A percentile compares a stretch with the other conserved stretches of the same genome.
Evolutionary conservation across 2,888 invertebrate species (phyloP).

Genomic region (Alviniconcha strummeri): DNA sequence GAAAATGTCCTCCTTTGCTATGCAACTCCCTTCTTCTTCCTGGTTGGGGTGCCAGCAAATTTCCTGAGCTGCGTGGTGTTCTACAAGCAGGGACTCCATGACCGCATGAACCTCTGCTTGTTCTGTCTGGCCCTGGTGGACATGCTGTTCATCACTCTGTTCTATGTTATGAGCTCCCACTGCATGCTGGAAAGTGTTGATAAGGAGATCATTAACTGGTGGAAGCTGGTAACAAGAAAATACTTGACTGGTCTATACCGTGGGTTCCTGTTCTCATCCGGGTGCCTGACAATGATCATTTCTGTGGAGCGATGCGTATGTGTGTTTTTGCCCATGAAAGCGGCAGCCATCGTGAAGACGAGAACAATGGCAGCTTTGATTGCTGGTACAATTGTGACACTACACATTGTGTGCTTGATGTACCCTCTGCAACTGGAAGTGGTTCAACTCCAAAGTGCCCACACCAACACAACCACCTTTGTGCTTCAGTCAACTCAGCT

Average conservation of each 20-base stretch:
- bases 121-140: slow-evolving; percentile 9
- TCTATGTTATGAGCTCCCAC: neutral
- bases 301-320: slow-evolving; percentile 17
- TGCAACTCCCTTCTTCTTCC: neutral
- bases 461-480: neutral
- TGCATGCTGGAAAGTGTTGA: neutral
- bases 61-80: slow-evolving; percentile 20
- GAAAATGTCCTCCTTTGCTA: neutral
- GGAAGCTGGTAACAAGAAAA: neutral
- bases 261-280: neutral
- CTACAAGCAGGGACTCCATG: neutral
- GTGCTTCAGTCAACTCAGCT: neutral
- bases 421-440: neutral
- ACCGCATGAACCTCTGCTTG: slow-evolving; percentile 6
- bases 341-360: neutral
- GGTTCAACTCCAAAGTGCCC: neutral
- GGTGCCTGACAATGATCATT: slow-evolving; percentile 12
- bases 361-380: neutral
- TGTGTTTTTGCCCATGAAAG: slow-evolving; percentile 11
- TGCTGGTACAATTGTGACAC: neutral
- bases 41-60: slow-evolving; percentile 7
- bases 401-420: neutral
- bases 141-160: neutral
- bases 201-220: neutral
- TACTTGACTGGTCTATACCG: slow-evolving; percentile 1